These are phyloP conservation scores for Linnaemya vulpina DNA, from an alignment of 2,888 invertebrate genomes.

Conservation along the genomic window DNA sequence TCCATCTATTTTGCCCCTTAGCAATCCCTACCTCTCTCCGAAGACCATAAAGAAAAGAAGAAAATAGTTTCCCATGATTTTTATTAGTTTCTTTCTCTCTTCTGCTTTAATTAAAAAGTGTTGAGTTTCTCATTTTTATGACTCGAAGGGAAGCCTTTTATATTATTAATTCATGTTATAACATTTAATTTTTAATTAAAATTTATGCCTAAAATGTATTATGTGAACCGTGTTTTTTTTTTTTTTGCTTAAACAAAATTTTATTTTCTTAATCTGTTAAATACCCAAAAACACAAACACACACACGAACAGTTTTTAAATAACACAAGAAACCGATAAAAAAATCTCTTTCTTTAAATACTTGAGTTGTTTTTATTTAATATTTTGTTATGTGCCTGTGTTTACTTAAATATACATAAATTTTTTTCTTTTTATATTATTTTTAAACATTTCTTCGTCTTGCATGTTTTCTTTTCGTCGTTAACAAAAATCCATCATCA, in stretches of 20 bases:
- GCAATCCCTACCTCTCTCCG: not conserved
- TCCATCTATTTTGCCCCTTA: not conserved
- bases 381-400: not conserved
- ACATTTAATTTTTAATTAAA: not conserved
- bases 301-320: not conserved
- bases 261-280: slow-evolving; percentile 6
- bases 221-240: not conserved
- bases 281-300: not conserved
- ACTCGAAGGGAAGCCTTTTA: not conserved
- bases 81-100: not conserved
- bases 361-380: slow-evolving; percentile 13
- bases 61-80: not conserved
- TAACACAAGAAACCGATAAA: not conserved
- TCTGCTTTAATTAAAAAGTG: not conserved
- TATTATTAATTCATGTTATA: not conserved
- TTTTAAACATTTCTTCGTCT: slow-evolving; percentile 44
- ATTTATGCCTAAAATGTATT: not conserved
- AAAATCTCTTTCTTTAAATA: slow-evolving; percentile 36
- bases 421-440: not conserved
- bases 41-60: not conserved
- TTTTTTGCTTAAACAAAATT: not conserved
- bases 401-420: too few relatives aligned
- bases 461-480: not conserved
- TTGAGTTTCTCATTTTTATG: not conserved
- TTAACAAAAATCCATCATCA: slow-evolving; percentile 16